phyloP scores from a whole-genome alignment of 2,113 vertebrate genomes.

The Sinocyclocheilus anshuiensis region DNA sequence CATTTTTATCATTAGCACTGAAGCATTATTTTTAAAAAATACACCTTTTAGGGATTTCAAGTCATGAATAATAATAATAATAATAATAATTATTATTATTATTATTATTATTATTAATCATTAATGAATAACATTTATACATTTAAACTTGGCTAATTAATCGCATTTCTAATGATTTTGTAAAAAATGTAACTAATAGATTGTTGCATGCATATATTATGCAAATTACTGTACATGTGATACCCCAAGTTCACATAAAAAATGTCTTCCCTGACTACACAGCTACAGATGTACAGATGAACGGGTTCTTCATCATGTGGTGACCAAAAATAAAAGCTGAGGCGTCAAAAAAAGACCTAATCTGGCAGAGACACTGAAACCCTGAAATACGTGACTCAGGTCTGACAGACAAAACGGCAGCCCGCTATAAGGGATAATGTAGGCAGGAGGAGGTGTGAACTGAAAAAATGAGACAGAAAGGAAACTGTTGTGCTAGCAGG shows the following conservation, averaged over 20 bases:
- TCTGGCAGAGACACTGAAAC: slow-evolving; percentile 12
- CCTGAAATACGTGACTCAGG: slow-evolving; percentile 25
- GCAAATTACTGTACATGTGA: background rate
- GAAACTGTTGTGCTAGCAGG: slow-evolving; percentile 29
- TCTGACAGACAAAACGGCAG: slow-evolving; percentile 34
- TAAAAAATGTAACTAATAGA: no score
- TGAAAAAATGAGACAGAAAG: slow-evolving; percentile 12
- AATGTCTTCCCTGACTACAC: background rate
- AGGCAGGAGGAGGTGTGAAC: slow-evolving; percentile 37
- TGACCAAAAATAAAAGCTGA: slow-evolving; percentile 25
- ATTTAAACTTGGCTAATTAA: background rate
- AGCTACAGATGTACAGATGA: slow-evolving; percentile 9
- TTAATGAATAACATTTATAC: background rate
- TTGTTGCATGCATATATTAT: background rate
- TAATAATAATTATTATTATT: no score
- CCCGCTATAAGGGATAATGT: slow-evolving; percentile 16
- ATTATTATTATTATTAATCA: background rate
- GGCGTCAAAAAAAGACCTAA: background rate
- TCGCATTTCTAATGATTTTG: background rate
- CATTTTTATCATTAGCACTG: no score
- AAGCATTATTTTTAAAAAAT: background rate
- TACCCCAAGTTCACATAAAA: background rate
- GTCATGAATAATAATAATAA: background rate
- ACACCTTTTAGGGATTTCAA: background rate
- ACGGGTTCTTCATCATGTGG: slow-evolving; percentile 6